Evolutionary conservation across 1,140 invertebrate species (phyloP).

Genomic region (Meloidogyne floridensis): DNA sequence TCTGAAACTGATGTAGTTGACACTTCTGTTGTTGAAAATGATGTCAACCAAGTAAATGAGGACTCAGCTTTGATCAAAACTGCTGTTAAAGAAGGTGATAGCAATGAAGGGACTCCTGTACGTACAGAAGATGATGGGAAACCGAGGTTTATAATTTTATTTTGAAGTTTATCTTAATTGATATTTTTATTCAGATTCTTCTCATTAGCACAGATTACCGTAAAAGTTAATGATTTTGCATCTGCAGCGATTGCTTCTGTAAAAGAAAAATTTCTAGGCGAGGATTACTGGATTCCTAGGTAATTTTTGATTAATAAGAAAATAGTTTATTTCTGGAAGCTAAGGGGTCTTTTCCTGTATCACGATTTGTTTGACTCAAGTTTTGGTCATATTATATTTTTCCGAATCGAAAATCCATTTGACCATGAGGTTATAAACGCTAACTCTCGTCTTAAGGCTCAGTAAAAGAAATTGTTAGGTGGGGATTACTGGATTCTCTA

Average conservation of each 20-base stretch:
- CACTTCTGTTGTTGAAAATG: no score
- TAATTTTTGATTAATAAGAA: neutral
- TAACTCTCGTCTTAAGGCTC: no score
- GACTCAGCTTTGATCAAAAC: neutral
- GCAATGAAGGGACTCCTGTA: neutral
- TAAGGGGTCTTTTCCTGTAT: no score
- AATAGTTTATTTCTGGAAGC: neutral
- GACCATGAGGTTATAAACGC: no score
- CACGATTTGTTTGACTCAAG: no score
- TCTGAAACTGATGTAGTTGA: neutral
- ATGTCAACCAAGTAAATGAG: neutral
- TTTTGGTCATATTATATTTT: no score
- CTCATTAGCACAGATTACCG: neutral
- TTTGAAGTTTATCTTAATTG: neutral
- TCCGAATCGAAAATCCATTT: no score
- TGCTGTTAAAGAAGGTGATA: neutral
- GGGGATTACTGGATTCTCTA: no score
- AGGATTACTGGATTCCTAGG: constrained; percentile 32
- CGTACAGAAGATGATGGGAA: constrained; percentile 1
- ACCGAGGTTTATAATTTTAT: neutral
- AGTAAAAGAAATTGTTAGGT: no score
- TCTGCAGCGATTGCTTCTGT: constrained; percentile 4
- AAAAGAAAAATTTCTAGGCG: constrained; percentile 20
- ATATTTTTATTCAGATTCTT: neutral
- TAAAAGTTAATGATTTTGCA: constrained; percentile 23